phyloP scores from a whole-genome alignment of 2,888 invertebrate species.

The Adelognathus sp. region DNA sequence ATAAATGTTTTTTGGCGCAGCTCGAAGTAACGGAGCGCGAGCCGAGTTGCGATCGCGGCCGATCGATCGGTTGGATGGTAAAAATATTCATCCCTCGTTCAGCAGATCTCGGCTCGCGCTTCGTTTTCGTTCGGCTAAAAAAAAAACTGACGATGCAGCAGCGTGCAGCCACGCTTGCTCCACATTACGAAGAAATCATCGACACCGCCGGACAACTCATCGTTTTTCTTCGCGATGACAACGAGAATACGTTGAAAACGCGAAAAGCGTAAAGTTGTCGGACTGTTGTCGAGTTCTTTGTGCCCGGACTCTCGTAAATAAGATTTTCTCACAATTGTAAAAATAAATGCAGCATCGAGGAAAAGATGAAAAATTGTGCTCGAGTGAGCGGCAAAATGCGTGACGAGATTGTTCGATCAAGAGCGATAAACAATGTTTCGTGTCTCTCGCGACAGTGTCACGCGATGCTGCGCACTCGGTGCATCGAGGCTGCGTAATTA shows the following conservation, averaged over 20 bases:
- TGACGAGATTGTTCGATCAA: slow-evolving; percentile 3
- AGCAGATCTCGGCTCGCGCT: not conserved
- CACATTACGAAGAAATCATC: slow-evolving; percentile 9
- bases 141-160: slow-evolving; percentile 28
- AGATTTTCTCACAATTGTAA: slow-evolving; percentile 33
- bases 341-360: slow-evolving; percentile 46
- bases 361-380: not conserved
- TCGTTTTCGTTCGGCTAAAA: slow-evolving; percentile 7
- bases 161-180: slow-evolving; percentile 46
- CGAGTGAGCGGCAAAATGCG: slow-evolving; percentile 16
- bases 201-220: not conserved
- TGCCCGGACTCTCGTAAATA: slow-evolving; percentile 47
- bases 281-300: slow-evolving; percentile 19
- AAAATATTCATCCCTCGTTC: not conserved
- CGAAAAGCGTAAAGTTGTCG: not conserved
- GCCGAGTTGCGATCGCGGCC: not conserved
- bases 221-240: not conserved
- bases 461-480: not conserved
- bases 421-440: not conserved
- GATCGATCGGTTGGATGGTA: no score
- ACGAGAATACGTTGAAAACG: not conserved
- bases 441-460: slow-evolving; percentile 11
- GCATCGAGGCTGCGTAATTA: slow-evolving; percentile 35
- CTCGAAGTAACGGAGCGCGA: not conserved
- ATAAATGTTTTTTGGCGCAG: slow-evolving; percentile 24